phyloP scores from a whole-genome alignment of 2,888 invertebrate genomes.

The Acronicta alni region DNA sequence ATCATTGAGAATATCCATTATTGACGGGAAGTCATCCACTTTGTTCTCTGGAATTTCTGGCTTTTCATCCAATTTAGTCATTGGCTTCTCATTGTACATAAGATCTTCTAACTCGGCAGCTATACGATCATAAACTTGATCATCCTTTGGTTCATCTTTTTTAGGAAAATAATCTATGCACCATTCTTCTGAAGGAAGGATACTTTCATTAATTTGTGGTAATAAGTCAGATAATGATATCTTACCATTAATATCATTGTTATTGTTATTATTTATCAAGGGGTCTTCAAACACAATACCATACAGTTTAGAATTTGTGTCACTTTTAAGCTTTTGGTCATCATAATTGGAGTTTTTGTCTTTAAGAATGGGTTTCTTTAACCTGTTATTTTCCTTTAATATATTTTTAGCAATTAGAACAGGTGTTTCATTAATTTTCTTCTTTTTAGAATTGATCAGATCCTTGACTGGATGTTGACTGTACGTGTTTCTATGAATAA shows the following conservation, averaged over 20 bases:
- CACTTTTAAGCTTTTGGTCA: slow-evolving; percentile 53
- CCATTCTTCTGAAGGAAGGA: slow-evolving; percentile 84
- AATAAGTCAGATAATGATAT: slow-evolving; percentile 73
- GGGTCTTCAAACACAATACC: slow-evolving; percentile 79
- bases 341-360: slow-evolving; percentile 64
- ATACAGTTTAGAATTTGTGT: slow-evolving; percentile 73
- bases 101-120: slow-evolving; percentile 86
- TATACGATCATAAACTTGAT: slow-evolving; percentile 86
- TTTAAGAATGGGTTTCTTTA: slow-evolving; percentile 69
- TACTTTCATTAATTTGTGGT: slow-evolving; percentile 71
- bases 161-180: slow-evolving; percentile 83
- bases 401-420: slow-evolving; percentile 64
- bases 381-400: slow-evolving; percentile 80
- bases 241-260: slow-evolving; percentile 68
- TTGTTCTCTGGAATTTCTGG: slow-evolving; percentile 65
- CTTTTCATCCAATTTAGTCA: slow-evolving; percentile 66
- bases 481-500: slow-evolving; percentile 74
- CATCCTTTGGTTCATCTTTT: slow-evolving; percentile 80
- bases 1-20: slow-evolving; percentile 84
- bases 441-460: slow-evolving; percentile 62
- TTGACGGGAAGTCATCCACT: slow-evolving; percentile 85
- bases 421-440: slow-evolving; percentile 54
- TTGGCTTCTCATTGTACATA: slow-evolving; percentile 82
- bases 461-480: slow-evolving; percentile 75
- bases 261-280: slow-evolving; percentile 56